Conservation (phyloP, 2,113 vertebrate species). For the Danionella cerebrum region DNA sequence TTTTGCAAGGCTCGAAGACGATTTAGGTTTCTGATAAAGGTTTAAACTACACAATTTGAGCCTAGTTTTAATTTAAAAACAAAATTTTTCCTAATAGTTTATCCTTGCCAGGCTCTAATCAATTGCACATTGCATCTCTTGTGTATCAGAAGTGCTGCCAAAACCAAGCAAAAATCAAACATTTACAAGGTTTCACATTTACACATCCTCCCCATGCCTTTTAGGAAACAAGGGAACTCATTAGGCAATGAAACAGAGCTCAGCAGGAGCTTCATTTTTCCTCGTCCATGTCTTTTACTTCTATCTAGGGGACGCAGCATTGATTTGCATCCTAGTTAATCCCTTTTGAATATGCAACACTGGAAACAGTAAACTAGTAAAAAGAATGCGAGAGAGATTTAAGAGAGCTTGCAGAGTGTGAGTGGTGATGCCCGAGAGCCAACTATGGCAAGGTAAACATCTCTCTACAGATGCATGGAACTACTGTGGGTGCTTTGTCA, state of each 20-base stretch:
- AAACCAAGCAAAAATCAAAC: neutral
- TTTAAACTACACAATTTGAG: no score
- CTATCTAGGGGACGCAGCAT: neutral
- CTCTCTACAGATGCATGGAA: neutral
- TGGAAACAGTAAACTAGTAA: conserved; percentile 1
- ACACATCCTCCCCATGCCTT: neutral
- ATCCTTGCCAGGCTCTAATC: neutral
- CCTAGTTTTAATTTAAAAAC: no score
- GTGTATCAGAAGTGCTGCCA: neutral
- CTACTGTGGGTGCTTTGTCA: neutral
- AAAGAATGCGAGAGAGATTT: neutral
- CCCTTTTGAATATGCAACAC: conserved; percentile 1
- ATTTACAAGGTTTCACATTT: neutral
- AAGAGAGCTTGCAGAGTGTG: neutral
- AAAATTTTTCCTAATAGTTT: no score
- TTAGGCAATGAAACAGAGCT: neutral
- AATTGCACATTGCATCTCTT: neutral
- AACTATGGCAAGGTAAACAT: conserved; percentile 6
- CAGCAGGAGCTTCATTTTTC: neutral
- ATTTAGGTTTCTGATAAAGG: no score
- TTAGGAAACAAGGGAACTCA: neutral
- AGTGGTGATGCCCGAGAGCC: neutral
- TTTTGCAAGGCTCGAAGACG: no score
- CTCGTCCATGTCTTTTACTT: neutral
- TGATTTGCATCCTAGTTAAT: conserved; percentile 24